Conservation (phyloP, 2,797 vertebrate genomes). For the Pyrrhura leucotis region DNA sequence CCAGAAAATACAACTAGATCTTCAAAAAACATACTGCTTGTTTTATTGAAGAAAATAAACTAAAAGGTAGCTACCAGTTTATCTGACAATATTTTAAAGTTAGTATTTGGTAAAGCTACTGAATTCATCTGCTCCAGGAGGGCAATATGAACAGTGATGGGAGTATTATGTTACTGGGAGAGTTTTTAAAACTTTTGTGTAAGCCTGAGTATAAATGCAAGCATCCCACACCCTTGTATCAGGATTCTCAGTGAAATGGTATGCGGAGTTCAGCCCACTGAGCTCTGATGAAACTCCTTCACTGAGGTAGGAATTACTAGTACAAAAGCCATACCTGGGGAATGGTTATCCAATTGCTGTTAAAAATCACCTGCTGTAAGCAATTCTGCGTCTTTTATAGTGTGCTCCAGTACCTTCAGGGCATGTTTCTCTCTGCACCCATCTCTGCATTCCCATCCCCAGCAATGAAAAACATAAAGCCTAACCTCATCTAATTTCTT, state of each 20-base stretch:
- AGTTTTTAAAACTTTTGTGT: neutral
- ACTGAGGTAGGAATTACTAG: neutral
- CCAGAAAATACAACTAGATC: neutral
- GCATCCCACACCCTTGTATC: neutral
- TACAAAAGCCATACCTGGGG: neutral
- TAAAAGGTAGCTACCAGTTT: neutral
- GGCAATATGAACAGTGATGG: neutral
- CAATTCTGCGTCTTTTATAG: neutral
- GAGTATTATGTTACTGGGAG: neutral
- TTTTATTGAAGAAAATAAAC: neutral
- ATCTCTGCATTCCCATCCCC: neutral
- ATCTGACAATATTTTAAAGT: neutral
- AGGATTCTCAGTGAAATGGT: neutral
- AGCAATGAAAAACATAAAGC: neutral
- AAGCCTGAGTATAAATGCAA: neutral
- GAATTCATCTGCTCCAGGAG: neutral
- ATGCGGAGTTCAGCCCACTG: neutral
- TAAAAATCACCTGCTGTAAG: neutral
- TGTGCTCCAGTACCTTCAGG: neutral
- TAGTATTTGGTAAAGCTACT: neutral
- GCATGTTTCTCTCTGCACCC: neutral
- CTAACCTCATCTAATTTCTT: neutral
- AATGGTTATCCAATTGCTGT: neutral
- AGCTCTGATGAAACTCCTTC: neutral
- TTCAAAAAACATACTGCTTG: neutral